Conservation (phyloP, 2,797 vertebrate genomes). For the Urosaurus nigricauda region DNA sequence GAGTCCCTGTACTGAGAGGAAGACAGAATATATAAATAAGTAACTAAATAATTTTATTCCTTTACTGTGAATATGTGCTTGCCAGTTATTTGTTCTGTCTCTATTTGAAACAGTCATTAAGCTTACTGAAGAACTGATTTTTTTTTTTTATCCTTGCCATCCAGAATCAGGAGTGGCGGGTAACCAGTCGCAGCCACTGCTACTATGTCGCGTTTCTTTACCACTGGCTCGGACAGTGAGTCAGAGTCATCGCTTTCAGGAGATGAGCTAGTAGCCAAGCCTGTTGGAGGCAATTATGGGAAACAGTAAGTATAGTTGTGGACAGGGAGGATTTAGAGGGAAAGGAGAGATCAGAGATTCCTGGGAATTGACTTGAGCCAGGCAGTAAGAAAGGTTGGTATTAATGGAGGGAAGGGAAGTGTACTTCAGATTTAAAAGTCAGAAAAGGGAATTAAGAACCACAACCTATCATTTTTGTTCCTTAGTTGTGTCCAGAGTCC, state of each 20-base stretch:
- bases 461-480: background rate
- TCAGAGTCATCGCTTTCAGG: slow-evolving; percentile 91
- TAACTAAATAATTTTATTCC: no score
- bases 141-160: no score
- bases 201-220: slow-evolving; percentile 93
- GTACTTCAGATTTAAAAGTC: background rate
- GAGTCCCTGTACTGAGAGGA: no score
- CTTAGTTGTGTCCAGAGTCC: background rate
- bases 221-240: slow-evolving; percentile 94
- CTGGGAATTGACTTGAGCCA: background rate
- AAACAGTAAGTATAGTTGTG: slow-evolving; percentile 85
- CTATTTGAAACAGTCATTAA: background rate
- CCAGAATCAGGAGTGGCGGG: background rate
- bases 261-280: slow-evolving; percentile 88
- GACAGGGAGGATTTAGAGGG: background rate
- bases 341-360: background rate
- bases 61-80: background rate
- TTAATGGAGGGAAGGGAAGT: background rate
- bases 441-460: background rate
- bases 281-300: slow-evolving; percentile 84
- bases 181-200: slow-evolving; percentile 9
- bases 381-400: background rate
- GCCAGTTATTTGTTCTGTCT: background rate
- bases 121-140: background rate
- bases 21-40: no score